Percentiles rank a stretch among this genome's conserved stretches.
Conservation (phyloP, 2,113 vertebrate genomes). For the Geococcyx californianus region DNA sequence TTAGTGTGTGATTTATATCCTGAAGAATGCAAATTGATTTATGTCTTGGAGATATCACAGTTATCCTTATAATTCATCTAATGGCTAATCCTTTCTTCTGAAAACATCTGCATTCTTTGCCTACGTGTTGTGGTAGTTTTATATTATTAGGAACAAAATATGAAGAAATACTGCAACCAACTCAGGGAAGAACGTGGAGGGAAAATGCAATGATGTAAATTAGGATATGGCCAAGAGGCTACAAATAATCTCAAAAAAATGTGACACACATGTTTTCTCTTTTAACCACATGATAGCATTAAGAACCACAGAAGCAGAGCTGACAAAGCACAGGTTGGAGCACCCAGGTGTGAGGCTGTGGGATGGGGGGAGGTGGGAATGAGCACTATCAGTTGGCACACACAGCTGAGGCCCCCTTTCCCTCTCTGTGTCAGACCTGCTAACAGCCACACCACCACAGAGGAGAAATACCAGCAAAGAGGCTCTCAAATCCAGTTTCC, state of each 20-base stretch:
- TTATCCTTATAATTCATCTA: not conserved
- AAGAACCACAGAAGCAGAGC: not conserved
- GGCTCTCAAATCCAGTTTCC: not conserved
- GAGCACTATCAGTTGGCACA: not conserved
- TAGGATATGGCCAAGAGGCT: not conserved
- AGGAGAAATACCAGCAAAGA: not conserved
- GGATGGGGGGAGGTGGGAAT: not conserved
- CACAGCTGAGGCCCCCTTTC: not conserved
- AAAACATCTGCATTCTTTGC: not conserved
- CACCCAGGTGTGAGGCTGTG: not conserved
- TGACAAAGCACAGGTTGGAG: not conserved
- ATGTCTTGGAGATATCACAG: conserved; percentile 17
- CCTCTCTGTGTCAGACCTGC: not conserved
- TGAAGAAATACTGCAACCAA: not conserved
- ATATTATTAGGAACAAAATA: not conserved
- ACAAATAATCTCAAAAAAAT: not conserved
- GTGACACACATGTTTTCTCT: not conserved
- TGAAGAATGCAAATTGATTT: conserved; percentile 54
- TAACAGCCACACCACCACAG: not conserved
- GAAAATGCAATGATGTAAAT: not conserved
- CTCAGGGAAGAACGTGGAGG: not conserved
- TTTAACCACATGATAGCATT: not conserved
- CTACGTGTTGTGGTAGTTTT: not conserved
- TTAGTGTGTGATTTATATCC: conserved; percentile 21
- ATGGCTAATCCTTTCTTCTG: not conserved